Evolutionary conservation across 2,797 vertebrate species (phyloP).

Genomic region (Perodicticus potto): DNA sequence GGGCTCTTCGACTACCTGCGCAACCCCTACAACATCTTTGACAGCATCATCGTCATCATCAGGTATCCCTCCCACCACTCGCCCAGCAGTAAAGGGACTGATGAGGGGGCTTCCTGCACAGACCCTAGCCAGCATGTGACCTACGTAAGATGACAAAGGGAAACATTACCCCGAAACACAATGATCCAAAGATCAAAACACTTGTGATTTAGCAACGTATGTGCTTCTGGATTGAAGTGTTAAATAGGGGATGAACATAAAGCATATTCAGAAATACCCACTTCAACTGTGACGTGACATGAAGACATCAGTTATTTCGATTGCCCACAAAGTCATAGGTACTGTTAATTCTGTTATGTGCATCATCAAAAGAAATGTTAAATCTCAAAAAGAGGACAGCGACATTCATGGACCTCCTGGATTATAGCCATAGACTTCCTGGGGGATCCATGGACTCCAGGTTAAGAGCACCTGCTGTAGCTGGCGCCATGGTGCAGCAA

Average conservation of each 20-base stretch:
- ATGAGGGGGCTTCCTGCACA: accelerated
- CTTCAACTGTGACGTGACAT: accelerated
- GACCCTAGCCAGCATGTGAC: background rate
- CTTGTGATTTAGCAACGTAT: background rate
- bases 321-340: background rate
- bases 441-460: background rate
- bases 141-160: background rate
- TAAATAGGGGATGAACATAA: background rate
- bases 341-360: background rate
- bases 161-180: accelerated
- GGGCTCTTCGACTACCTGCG: conserved; percentile 96
- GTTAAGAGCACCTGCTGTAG: background rate
- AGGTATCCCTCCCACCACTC: conserved; percentile 89
- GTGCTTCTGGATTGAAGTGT: background rate
- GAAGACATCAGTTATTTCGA: background rate
- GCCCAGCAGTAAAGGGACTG: accelerated
- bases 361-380: background rate
- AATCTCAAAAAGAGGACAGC: background rate
- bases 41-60: conserved; percentile 98
- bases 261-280: too few relatives aligned
- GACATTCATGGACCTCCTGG: background rate
- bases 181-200: background rate
- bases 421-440: background rate
- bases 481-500: background rate
- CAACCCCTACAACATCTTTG: conserved; percentile 98